Conservation (phyloP, 2,113 vertebrate genomes). For the Psilopogon haemacephalus region DNA sequence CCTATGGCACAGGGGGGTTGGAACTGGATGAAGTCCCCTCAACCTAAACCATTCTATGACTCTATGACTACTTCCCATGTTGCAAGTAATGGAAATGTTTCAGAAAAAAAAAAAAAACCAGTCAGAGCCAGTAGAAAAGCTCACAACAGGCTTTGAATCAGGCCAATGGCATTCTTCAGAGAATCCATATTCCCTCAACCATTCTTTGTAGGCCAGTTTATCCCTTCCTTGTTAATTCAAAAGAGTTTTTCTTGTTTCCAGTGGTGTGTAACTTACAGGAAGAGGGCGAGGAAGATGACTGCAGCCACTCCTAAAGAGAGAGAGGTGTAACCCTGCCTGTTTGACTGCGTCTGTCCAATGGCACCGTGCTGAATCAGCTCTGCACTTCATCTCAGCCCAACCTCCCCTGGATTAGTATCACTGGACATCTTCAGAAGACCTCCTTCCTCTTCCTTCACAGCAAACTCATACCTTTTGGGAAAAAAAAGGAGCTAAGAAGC, state of each 20-base stretch:
- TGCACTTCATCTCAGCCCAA: not conserved
- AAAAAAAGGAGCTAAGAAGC: not conserved
- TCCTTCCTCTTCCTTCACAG: not conserved
- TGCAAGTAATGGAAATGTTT: not conserved
- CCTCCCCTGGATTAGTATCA: not conserved
- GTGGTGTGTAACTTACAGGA: not conserved
- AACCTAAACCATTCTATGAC: no score
- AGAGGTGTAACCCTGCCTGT: not conserved
- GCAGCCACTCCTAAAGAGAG: not conserved
- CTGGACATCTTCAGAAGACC: not conserved
- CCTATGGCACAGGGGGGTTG: no score
- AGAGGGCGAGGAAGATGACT: not conserved
- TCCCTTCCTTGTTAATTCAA: not conserved
- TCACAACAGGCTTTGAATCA: not conserved
- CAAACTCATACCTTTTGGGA: not conserved
- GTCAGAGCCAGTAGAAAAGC: not conserved
- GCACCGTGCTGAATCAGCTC: not conserved
- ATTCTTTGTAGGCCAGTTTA: not conserved
- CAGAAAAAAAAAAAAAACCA: not conserved
- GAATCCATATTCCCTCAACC: not conserved
- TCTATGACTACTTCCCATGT: not conserved
- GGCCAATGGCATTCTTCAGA: not conserved
- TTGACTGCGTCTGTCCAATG: not conserved
- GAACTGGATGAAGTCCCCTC: no score
- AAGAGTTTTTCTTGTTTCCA: conserved; percentile 8